These are phyloP conservation scores for Dynastes hyllus DNA, from an alignment of 2,888 invertebrate genomes.

Conservation along the genomic window DNA sequence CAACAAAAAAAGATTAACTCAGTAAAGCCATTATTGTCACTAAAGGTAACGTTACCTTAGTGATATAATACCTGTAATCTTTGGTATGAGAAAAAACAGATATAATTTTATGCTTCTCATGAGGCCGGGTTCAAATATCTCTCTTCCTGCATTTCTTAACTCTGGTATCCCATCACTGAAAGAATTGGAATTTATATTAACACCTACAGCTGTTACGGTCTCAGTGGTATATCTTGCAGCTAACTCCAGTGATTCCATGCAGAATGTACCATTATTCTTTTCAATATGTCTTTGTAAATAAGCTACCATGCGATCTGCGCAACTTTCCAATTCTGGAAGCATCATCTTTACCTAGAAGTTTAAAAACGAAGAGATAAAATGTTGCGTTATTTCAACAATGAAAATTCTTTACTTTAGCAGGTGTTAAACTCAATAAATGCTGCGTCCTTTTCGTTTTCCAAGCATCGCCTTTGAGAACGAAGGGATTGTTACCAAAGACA, in stretches of 20 bases:
- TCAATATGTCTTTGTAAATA: slow-evolving; percentile 61
- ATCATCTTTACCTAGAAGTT: slow-evolving; percentile 67
- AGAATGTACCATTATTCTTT: slow-evolving; percentile 22
- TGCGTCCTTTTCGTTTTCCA: slow-evolving; percentile 71
- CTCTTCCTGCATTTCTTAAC: slow-evolving; percentile 40
- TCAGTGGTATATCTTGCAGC: slow-evolving; percentile 50
- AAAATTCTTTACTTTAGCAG: slow-evolving; percentile 63
- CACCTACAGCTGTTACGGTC: slow-evolving; percentile 38
- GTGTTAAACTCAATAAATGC: slow-evolving; percentile 70
- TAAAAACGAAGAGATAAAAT: too few species aligned
- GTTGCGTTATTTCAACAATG: not conserved
- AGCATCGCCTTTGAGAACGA: slow-evolving; percentile 67
- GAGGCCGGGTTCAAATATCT: slow-evolving; percentile 38
- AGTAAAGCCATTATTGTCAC: too few species aligned
- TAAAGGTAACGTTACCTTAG: slow-evolving; percentile 9
- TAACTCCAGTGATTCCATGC: slow-evolving; percentile 43
- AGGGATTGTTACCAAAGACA: slow-evolving; percentile 68
- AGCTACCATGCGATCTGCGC: slow-evolving; percentile 66
- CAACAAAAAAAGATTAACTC: too few species aligned
- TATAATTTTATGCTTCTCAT: slow-evolving; percentile 31
- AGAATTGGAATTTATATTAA: slow-evolving; percentile 41
- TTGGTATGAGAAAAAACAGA: slow-evolving; percentile 39
- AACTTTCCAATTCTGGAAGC: slow-evolving; percentile 70
- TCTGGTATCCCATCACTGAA: slow-evolving; percentile 35
- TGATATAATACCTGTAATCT: slow-evolving; percentile 29